phyloP scores from a whole-genome alignment of 64 coral and sea anemone species.

The Montipora efflorescens region DNA sequence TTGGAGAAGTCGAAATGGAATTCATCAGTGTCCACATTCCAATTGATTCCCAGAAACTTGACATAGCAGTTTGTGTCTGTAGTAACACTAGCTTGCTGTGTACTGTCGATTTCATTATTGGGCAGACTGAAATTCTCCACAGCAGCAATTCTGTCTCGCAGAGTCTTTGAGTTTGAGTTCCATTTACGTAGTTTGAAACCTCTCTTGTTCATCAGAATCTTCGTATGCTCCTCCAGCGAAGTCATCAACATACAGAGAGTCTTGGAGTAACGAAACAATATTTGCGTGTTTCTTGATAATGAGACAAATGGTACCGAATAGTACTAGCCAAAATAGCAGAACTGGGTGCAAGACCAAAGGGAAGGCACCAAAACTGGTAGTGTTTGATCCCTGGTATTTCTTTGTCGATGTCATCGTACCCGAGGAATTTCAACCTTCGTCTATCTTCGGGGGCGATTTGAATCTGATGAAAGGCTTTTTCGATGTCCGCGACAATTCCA shows the following conservation, averaged over 20 bases:
- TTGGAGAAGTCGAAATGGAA: background rate
- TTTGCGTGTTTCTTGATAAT: background rate
- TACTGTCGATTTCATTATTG: too few species aligned
- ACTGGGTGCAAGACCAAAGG: slow-evolving; percentile 43
- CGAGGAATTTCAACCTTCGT: slow-evolving; percentile 38
- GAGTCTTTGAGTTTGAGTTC: too few species aligned
- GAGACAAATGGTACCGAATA: slow-evolving; percentile 17
- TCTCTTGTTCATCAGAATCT: background rate
- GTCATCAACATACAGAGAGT: slow-evolving; percentile 71
- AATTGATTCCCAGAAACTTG: slow-evolving; percentile 21
- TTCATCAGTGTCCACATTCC: background rate
- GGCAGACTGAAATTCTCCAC: too few species aligned
- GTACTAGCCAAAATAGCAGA: slow-evolving; percentile 21
- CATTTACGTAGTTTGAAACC: too few species aligned
- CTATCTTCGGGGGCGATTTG: slow-evolving; percentile 11
- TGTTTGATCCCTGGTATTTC: background rate
- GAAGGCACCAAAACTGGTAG: background rate
- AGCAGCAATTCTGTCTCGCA: too few species aligned
- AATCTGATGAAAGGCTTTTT: slow-evolving; percentile 43
- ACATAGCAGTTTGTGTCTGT: background rate
- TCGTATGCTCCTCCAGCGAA: slow-evolving; percentile 31
- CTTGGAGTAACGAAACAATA: background rate
- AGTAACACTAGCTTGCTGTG: background rate
- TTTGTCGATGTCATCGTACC: background rate
- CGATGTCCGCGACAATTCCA: background rate